Evolutionary conservation across 2,797 vertebrate genomes (phyloP).

Genomic region (Salmo trutta): DNA sequence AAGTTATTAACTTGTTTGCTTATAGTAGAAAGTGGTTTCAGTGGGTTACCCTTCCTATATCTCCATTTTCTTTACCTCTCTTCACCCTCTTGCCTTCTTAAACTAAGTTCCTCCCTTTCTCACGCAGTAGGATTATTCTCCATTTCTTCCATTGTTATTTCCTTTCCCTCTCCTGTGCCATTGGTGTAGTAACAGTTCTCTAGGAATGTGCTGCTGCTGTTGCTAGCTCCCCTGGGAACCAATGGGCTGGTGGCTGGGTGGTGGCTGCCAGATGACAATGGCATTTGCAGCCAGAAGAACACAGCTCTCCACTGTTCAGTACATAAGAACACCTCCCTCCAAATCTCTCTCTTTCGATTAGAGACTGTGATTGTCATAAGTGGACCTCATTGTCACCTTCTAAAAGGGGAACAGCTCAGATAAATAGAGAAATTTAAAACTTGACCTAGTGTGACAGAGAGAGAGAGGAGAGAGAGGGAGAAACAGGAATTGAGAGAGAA

Average conservation of each 20-base stretch:
- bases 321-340: constrained; percentile 1
- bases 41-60: too few species aligned
- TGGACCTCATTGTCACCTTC: constrained; percentile 21
- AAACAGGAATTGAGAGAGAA: not conserved
- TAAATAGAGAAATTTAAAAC: not conserved
- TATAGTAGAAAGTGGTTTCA: too few species aligned
- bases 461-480: not conserved
- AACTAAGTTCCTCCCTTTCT: too few species aligned
- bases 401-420: constrained; percentile 38
- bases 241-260: constrained; percentile 1
- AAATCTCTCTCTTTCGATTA: constrained; percentile 10
- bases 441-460: constrained; percentile 48
- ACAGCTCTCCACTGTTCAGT: not conserved
- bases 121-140: too few species aligned
- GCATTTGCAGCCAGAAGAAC: constrained; percentile 45
- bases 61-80: too few species aligned
- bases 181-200: constrained; percentile 54
- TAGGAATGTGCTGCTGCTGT: constrained; percentile 35
- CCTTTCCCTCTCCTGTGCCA: constrained; percentile 3
- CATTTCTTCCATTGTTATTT: too few species aligned
- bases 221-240: constrained; percentile 6
- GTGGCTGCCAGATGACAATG: constrained; percentile 42
- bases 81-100: too few species aligned
- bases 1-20: too few species aligned
- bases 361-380: constrained; percentile 57